A percentile compares a stretch with the other conserved stretches of the same genome.
Evolutionary conservation across 2,888 invertebrate species (phyloP).

Genomic region (Micropterix aruncella): DNA sequence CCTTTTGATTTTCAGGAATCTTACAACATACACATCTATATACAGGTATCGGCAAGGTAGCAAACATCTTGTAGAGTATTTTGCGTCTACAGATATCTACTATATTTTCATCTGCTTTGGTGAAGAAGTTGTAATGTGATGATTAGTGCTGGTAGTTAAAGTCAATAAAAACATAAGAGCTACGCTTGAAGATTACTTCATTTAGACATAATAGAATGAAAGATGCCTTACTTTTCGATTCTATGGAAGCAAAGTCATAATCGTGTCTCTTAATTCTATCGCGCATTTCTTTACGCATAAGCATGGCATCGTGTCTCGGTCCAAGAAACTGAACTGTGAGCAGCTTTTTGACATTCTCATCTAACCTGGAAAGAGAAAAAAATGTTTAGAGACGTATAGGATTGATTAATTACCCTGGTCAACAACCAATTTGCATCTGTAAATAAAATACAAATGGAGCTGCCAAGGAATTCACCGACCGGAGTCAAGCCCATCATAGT

Average conservation of each 20-base stretch:
- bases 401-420: not conserved
- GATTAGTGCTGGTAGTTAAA: too few relatives aligned
- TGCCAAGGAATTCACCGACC: too few relatives aligned
- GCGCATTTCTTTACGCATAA: constrained; percentile 38
- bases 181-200: not conserved
- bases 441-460: too few relatives aligned
- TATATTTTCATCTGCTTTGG: too few relatives aligned
- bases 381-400: constrained; percentile 1
- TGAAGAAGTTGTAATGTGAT: too few relatives aligned
- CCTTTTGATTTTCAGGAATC: too few relatives aligned
- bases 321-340: constrained; percentile 57
- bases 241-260: constrained; percentile 53
- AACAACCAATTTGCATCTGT: not conserved
- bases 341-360: constrained; percentile 53
- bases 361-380: constrained; percentile 40
- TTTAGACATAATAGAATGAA: constrained; percentile 3
- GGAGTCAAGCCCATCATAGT: too few relatives aligned
- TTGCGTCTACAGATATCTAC: too few relatives aligned
- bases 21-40: too few relatives aligned
- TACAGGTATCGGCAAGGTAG: too few relatives aligned
- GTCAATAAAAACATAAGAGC: constrained; percentile 2
- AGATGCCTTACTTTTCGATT: constrained; percentile 58
- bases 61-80: too few relatives aligned
- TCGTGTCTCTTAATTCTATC: constrained; percentile 53
- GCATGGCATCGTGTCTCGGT: constrained; percentile 31